phyloP scores from a whole-genome alignment of 2,797 vertebrate species.

The Pipistrellus kuhlii region DNA sequence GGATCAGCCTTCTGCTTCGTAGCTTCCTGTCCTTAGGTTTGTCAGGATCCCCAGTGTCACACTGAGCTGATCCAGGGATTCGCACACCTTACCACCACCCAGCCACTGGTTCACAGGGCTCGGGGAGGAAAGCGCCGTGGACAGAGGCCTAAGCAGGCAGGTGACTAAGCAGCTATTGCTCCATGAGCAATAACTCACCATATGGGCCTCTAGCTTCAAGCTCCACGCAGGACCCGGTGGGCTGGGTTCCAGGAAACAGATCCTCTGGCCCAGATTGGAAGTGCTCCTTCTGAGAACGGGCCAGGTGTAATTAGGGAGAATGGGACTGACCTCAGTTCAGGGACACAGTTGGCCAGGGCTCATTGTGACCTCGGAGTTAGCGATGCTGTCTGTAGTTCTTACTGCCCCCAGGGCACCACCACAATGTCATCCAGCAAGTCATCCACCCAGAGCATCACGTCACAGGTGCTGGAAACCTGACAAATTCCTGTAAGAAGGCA shows the following conservation, averaged over 20 bases:
- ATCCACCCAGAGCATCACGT: neutral
- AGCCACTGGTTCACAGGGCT: neutral
- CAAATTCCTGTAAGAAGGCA: neutral
- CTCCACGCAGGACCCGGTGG: neutral
- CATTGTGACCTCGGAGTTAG: neutral
- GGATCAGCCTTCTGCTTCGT: neutral
- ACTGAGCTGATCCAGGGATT: neutral
- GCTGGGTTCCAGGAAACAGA: neutral
- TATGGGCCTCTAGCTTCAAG: too few relatives aligned
- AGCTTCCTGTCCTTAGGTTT: neutral
- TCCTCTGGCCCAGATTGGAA: neutral
- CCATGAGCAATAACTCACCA: neutral
- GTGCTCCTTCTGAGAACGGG: neutral
- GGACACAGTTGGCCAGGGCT: neutral
- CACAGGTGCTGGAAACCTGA: neutral
- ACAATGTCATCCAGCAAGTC: neutral
- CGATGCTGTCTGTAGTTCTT: neutral
- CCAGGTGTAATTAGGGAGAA: neutral
- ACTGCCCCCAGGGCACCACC: neutral
- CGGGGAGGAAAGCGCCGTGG: neutral
- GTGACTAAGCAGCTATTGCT: too few relatives aligned
- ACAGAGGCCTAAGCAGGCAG: neutral
- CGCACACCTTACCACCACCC: neutral
- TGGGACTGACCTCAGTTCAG: neutral
- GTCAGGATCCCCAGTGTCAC: neutral